These are phyloP conservation scores for Stigmatopora argus DNA, from an alignment of 2,113 vertebrate species.

Conservation along the genomic window DNA sequence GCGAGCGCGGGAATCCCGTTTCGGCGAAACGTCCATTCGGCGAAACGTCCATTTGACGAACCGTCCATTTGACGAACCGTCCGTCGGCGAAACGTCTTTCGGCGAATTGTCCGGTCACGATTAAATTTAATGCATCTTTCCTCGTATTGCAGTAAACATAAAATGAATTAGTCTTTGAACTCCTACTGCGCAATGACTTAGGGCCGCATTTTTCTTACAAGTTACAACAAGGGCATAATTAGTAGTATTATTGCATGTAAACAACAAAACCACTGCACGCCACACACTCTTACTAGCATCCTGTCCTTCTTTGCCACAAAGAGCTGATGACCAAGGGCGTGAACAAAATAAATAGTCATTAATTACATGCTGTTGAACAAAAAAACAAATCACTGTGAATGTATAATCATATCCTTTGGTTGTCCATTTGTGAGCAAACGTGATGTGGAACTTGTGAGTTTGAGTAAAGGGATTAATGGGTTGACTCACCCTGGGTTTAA, in stretches of 20 bases:
- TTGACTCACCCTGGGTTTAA: slow-evolving; percentile 92
- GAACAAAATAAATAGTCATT: slow-evolving; percentile 24
- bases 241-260: slow-evolving; percentile 18
- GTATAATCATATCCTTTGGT: background rate
- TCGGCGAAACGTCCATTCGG: too few relatives aligned
- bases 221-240: background rate
- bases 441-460: background rate
- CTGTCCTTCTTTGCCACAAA: slow-evolving; percentile 92
- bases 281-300: slow-evolving; percentile 83
- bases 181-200: too few relatives aligned
- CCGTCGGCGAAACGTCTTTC: too few relatives aligned
- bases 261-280: slow-evolving; percentile 46
- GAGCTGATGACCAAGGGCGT: slow-evolving; percentile 69
- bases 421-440: background rate
- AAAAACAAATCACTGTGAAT: background rate
- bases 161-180: too few relatives aligned
- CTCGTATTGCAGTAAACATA: background rate
- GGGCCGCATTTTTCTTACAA: too few relatives aligned
- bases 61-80: too few relatives aligned
- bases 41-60: too few relatives aligned
- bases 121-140: background rate
- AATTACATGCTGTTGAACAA: background rate
- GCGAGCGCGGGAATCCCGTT: too few relatives aligned
- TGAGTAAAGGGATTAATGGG: background rate
- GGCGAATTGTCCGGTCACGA: too few relatives aligned